Evolutionary conservation across 2,888 invertebrate genomes (phyloP).

Genomic region (Anthrax anthrax): DNA sequence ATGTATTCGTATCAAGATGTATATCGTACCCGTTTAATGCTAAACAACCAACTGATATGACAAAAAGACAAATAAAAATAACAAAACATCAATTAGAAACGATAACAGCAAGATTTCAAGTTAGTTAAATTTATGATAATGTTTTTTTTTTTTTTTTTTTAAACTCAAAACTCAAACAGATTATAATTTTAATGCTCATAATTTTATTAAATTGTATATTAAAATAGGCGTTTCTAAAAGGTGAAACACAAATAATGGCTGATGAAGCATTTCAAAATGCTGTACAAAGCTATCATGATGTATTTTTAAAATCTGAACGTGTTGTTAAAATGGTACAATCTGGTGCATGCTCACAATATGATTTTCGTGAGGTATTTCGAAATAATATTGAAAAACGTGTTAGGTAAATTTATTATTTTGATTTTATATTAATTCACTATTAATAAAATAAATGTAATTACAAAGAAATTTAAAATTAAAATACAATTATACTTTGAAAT

Average conservation of each 20-base stretch:
- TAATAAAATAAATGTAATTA: not conserved
- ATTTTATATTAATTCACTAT: not conserved
- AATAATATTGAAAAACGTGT: constrained; percentile 98
- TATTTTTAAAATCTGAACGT: constrained; percentile 93
- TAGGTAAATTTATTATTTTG: constrained; percentile 47
- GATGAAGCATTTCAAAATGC: constrained; percentile 99
- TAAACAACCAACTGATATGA: constrained; percentile 98
- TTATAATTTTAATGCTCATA: too few relatives aligned
- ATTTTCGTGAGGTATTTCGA: constrained; percentile 95
- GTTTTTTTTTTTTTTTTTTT: too few relatives aligned
- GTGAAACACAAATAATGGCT: constrained; percentile 95
- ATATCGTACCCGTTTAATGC: constrained; percentile 99
- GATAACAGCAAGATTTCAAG: constrained; percentile 88
- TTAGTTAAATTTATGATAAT: constrained; percentile 33
- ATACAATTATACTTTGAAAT: too few relatives aligned
- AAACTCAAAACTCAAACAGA: too few relatives aligned
- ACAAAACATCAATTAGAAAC: constrained; percentile 91
- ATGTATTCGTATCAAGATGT: constrained; percentile 96
- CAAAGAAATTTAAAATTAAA: not conserved
- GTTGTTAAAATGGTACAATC: constrained; percentile 93
- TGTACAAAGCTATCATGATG: constrained; percentile 88
- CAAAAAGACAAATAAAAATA: constrained; percentile 86
- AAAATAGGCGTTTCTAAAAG: constrained; percentile 80
- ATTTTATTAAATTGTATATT: too few relatives aligned
- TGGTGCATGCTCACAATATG: constrained; percentile 95